Base-by-base conservation (phyloP, 1,140 invertebrate species). In the Aethina tumida region DNA sequence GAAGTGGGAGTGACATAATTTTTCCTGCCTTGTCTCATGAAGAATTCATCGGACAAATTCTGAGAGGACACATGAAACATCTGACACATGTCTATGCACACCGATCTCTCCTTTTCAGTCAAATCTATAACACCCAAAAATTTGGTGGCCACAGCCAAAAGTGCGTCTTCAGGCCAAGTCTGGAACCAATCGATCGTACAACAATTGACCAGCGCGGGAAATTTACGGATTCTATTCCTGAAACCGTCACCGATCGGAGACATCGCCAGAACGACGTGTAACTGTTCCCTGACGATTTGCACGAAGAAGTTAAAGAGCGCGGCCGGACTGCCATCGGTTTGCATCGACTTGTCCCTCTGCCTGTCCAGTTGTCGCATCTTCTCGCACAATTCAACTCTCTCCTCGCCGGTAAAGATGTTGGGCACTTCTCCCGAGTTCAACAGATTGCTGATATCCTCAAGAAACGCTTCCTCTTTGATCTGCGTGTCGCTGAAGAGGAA, bases 101-200 rank as follows among this genome's bases (percentile, higher is more conserved):
- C 74, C 38, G 72, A 62, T 41, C 75, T 65, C 56, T 88, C 77
- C 15, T 77, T 54, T 2, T 80, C 75, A 0, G 78, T 76, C 2
- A 92, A 63, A 45, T 95, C 81, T n/a, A 95, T 75, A 28, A 86
- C 80, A 40, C 84, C 77, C 7, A 97, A 66, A 56, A 94, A 94
- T 49, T 82, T 76, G 9, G 80, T 85, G 0, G 92, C 87, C 0
- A 97, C 91, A 22, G 90, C 91, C 19, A 91, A 65, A 7, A 97
- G 62, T 14, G 93, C 93, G 67, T 97, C 93, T 50, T 83, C 74
- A 2, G 93, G 92, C 94, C 94, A 97, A 27, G 85, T 70, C 79
- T 87, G 89, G 63, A 97, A 91, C 93, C 92, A 97, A 66, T 97
- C 89, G 44, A 97, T 95, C 0, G 92, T 96, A 56, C 93, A 97